phyloP scores from a whole-genome alignment of 2,888 invertebrate genomes.

The Leptogaster cylindrica region DNA sequence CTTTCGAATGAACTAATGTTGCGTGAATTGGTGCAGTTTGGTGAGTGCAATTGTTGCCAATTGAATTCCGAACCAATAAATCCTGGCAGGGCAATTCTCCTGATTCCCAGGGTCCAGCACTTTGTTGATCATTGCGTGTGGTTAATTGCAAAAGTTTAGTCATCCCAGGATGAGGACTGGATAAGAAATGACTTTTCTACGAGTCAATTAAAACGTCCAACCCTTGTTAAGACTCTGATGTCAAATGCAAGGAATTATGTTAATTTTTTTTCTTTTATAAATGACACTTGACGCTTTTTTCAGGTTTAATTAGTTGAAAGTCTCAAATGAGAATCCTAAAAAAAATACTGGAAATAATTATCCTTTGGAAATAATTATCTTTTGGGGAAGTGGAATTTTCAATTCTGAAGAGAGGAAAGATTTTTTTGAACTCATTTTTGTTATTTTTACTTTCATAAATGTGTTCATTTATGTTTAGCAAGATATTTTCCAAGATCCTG shows the following conservation, averaged over 20 bases:
- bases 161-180: neutral
- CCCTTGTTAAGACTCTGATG: constrained; percentile 4
- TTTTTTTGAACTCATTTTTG: no score
- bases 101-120: constrained; percentile 21
- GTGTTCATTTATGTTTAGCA: no score
- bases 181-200: constrained; percentile 41
- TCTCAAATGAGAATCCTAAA: neutral
- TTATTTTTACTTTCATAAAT: no score
- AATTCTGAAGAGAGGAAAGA: no score
- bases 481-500: no score
- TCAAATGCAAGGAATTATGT: constrained; percentile 3
- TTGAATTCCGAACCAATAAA: constrained; percentile 31
- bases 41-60: constrained; percentile 1
- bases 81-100: constrained; percentile 31
- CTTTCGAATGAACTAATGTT: constrained; percentile 32
- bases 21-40: constrained; percentile 34
- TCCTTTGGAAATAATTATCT: no score
- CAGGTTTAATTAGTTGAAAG: constrained; percentile 18
- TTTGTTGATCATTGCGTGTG: constrained; percentile 27
- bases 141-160: neutral
- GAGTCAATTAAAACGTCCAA: constrained; percentile 41
- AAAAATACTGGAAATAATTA: neutral
- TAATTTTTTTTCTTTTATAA: constrained; percentile 2
- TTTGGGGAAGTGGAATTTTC: no score
- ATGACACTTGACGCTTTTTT: constrained; percentile 33